A percentile compares a stretch with the other conserved stretches of the same genome.
Evolutionary conservation across 2,888 invertebrate species (phyloP).

Genomic region (Onthophagus sagittarius): DNA sequence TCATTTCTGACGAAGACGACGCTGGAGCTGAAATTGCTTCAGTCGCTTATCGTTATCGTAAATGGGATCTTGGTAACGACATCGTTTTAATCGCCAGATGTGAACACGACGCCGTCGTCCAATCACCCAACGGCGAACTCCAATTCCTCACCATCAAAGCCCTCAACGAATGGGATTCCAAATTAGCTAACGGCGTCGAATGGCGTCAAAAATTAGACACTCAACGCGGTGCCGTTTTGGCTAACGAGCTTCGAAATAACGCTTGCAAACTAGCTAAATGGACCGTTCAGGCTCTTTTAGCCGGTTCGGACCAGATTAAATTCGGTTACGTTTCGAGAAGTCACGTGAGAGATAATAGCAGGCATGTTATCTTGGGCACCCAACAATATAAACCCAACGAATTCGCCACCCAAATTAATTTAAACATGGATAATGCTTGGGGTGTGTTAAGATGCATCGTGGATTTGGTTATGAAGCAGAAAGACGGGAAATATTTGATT

Average conservation of each 20-base stretch:
- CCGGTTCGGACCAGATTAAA: conserved; percentile 89
- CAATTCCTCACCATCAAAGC: conserved; percentile 96
- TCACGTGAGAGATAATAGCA: conserved; percentile 89
- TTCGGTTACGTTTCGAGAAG: conserved; percentile 98
- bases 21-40: conserved; percentile 91
- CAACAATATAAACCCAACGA: conserved; percentile 98
- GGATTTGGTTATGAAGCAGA: conserved; percentile 94
- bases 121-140: conserved; percentile 80
- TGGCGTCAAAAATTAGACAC: conserved; percentile 98
- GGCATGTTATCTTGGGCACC: conserved; percentile 94
- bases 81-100: conserved; percentile 89
- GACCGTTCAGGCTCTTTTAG: conserved; percentile 85
- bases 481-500: conserved; percentile 93
- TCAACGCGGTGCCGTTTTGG: conserved; percentile 96
- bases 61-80: conserved; percentile 93
- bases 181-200: conserved; percentile 92
- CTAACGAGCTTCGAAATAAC: conserved; percentile 97
- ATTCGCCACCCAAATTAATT: conserved; percentile 97
- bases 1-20: conserved; percentile 88
- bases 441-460: conserved; percentile 96
- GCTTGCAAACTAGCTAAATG: conserved; percentile 99
- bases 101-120: conserved; percentile 94
- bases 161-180: conserved; percentile 98
- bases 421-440: conserved; percentile 99
- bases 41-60: conserved; percentile 94